phyloP scores from a whole-genome alignment of 2,113 vertebrate genomes.

The Hyaena hyaena region DNA sequence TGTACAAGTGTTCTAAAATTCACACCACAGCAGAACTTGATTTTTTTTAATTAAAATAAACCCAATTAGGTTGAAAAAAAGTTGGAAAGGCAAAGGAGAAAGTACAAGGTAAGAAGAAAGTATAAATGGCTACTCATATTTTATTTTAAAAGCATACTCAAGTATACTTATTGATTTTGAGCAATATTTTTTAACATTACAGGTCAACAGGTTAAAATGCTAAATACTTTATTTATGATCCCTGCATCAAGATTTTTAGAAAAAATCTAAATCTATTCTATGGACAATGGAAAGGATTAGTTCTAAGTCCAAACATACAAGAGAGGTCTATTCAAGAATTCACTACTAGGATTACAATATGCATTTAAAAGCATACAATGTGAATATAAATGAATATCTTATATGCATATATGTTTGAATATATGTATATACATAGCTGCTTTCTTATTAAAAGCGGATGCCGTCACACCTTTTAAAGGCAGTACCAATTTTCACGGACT shows the following conservation, averaged over 20 bases:
- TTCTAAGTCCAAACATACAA: conserved; percentile 61
- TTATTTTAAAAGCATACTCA: conserved; percentile 52
- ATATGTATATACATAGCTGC: neutral
- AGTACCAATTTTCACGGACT: neutral
- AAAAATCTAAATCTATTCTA: conserved; percentile 54
- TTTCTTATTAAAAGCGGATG: neutral
- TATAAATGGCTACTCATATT: neutral
- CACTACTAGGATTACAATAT: neutral
- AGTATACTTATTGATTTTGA: conserved; percentile 77
- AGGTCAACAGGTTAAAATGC: conserved; percentile 74
- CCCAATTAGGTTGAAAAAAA: neutral
- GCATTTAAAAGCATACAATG: neutral
- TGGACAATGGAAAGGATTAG: neutral
- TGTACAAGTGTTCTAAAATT: conserved; percentile 74
- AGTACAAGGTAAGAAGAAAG: neutral
- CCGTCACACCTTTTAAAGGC: neutral
- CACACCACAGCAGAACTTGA: conserved; percentile 64
- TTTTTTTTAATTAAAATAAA: conserved; percentile 34
- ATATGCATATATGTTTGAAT: neutral
- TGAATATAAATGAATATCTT: neutral
- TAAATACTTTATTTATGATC: conserved; percentile 75
- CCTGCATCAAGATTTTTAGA: conserved; percentile 69
- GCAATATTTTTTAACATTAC: conserved; percentile 79
- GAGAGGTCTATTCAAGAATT: neutral
- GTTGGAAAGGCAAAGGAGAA: neutral